Percentiles rank a stretch among this genome's conserved stretches.
Conservation (phyloP, 1,140 invertebrate species). For the Drosophila ohnishii region DNA sequence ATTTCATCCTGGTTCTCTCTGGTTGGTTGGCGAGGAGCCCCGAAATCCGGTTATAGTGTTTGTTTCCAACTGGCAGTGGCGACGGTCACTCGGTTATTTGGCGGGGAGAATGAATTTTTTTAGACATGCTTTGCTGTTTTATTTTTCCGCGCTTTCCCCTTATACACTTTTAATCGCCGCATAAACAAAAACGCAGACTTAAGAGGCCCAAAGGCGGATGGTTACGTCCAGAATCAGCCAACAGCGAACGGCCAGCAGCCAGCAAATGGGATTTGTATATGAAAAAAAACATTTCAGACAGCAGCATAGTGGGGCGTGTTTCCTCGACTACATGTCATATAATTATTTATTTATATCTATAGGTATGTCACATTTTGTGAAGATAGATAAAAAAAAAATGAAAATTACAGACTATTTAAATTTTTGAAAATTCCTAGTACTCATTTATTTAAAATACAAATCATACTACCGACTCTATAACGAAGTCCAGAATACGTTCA, state of each 20-base stretch:
- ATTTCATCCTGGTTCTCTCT: conserved; percentile 10
- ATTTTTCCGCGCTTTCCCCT: background rate
- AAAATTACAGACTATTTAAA: no score
- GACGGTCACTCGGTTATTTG: conserved; percentile 4
- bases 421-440: no score
- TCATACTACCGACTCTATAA: no score
- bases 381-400: no score
- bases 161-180: background rate
- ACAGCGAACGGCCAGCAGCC: background rate
- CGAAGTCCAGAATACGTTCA: no score
- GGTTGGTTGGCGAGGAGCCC: conserved; percentile 7
- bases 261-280: conserved; percentile 3
- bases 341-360: background rate
- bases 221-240: background rate
- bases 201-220: background rate
- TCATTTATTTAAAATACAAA: no score
- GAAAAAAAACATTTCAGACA: background rate
- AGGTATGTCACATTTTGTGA: no score
- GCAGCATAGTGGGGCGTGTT: background rate
- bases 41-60: conserved; percentile 14
- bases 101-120: conserved; percentile 9
- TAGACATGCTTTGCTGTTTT: background rate
- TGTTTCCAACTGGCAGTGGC: conserved; percentile 7
- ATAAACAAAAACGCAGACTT: background rate
- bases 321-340: background rate